Percentiles rank a stretch among this genome's conserved stretches.
Conservation (phyloP, 2,888 invertebrate genomes). For the Xestia sexstrigata region DNA sequence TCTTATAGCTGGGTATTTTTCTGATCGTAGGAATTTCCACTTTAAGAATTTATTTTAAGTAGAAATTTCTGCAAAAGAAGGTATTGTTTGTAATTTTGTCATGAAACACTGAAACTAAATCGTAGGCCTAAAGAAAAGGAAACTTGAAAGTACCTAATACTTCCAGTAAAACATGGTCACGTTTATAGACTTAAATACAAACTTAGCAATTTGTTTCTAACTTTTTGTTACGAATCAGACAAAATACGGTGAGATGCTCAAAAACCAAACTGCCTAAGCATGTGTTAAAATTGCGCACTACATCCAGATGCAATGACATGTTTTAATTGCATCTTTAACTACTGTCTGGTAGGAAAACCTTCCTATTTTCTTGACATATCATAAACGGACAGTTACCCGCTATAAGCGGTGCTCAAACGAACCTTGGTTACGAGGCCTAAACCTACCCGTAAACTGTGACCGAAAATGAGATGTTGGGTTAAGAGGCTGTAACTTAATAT, state of each 20-base stretch:
- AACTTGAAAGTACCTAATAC: neutral
- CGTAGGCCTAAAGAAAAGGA: neutral
- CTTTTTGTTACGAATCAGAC: neutral
- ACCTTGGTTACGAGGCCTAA: constrained; percentile 32
- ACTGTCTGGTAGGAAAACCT: constrained; percentile 21
- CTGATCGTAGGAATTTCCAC: neutral
- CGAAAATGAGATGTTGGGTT: constrained; percentile 37
- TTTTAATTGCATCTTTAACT: constrained; percentile 37
- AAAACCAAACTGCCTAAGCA: constrained; percentile 1
- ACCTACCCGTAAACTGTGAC: constrained; percentile 29
- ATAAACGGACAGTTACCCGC: constrained; percentile 47
- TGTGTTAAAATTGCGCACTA: constrained; percentile 25
- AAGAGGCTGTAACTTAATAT: constrained; percentile 35
- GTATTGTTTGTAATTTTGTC: neutral
- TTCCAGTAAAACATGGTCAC: neutral
- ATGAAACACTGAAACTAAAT: neutral
- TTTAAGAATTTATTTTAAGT: neutral
- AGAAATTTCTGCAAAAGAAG: neutral
- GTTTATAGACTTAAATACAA: neutral
- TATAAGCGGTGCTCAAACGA: constrained; percentile 28
- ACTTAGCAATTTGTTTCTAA: neutral
- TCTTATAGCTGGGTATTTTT: neutral
- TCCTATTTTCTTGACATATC: constrained; percentile 50
- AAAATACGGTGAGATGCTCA: neutral
- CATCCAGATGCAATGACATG: constrained; percentile 6